Conservation (phyloP, 2,888 invertebrate species). For the Thecophora atra region DNA sequence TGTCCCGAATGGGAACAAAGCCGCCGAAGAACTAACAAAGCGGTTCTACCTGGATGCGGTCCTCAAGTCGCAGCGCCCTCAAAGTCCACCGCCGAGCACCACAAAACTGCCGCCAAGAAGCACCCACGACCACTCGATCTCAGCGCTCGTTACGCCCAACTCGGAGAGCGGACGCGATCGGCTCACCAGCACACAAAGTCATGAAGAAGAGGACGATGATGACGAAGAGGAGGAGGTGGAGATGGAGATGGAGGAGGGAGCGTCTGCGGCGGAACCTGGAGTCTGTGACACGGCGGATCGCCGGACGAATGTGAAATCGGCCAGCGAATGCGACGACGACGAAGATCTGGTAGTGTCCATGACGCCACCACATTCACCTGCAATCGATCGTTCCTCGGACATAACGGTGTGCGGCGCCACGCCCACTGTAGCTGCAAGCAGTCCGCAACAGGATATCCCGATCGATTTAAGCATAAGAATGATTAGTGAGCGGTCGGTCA, state of each 20-base stretch:
- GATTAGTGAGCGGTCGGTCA: slow-evolving; percentile 65
- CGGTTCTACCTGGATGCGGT: slow-evolving; percentile 80
- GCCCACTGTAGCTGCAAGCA: slow-evolving; percentile 58
- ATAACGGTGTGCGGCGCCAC: slow-evolving; percentile 49
- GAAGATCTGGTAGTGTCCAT: slow-evolving; percentile 69
- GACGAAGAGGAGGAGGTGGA: slow-evolving; percentile 34
- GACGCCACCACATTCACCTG: slow-evolving; percentile 69
- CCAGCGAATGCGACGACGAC: slow-evolving; percentile 55
- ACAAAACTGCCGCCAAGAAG: slow-evolving; percentile 53
- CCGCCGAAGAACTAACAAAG: slow-evolving; percentile 75
- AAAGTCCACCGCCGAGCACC: slow-evolving; percentile 50
- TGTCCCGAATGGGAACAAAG: slow-evolving; percentile 46
- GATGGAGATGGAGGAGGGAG: slow-evolving; percentile 24
- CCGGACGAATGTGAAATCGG: slow-evolving; percentile 1
- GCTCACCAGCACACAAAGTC: slow-evolving; percentile 55
- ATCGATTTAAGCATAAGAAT: slow-evolving; percentile 83
- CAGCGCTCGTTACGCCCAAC: slow-evolving; percentile 62
- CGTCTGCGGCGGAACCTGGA: slow-evolving; percentile 31
- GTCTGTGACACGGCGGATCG: slow-evolving; percentile 8
- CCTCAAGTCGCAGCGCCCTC: slow-evolving; percentile 74
- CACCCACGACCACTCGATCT: slow-evolving; percentile 60
- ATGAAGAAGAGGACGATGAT: slow-evolving; percentile 52
- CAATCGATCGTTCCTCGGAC: slow-evolving; percentile 24
- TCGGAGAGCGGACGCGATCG: slow-evolving; percentile 62
- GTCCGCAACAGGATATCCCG: slow-evolving; percentile 74